Evolutionary conservation across 2,113 vertebrate species (phyloP), one percentile per base, ranked within the genome.

Genomic region (Balaeniceps rex): DNA sequence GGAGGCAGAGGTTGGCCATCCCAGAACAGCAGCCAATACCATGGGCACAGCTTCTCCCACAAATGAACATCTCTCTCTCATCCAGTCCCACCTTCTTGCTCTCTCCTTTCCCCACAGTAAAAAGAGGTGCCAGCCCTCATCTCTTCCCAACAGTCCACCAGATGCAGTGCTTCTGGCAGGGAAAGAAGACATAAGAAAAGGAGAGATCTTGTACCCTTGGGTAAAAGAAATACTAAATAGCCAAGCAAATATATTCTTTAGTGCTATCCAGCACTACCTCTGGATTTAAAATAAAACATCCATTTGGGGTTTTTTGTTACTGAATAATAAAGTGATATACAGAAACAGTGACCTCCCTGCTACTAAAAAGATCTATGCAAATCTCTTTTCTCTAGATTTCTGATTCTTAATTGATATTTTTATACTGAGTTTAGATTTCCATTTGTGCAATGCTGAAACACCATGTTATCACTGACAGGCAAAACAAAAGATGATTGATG

Each of bases 401-500:
- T 75, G 19, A 31, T 58, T 87, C 29, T 79, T 74, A 52, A 34
- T 12, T 49, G 26, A 36, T 71, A 78, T 49, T 88, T 97, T 70
- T 84, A 38, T 51, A 51, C 19, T 63, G 47, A 51, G 58, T 66
- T 91, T 75, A 89, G 19, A 46, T 90, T 92, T 77, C 61, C 58
- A 31, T 51, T 10, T 60, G 14, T 68, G n/a, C 36, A 42, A 31
- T 64, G 38, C 47, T 76, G 26, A 91, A 81, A 78, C 33, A 68
- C 9, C 6, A 33, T 42, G 70, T 66, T 75, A 92, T 17, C 10
- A 63, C 21, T 75, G 75, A 58, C 46, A 87, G 29, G 29, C 74
- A 74, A 87, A 87, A 83, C 25, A 66, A 87, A 89, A 89, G 64
- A 87, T 78, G 81, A 82, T 33, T 87, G 81, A 87, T 91, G 24